phyloP scores from a whole-genome alignment of 2,888 invertebrate genomes.

The Mycogona germanica region DNA sequence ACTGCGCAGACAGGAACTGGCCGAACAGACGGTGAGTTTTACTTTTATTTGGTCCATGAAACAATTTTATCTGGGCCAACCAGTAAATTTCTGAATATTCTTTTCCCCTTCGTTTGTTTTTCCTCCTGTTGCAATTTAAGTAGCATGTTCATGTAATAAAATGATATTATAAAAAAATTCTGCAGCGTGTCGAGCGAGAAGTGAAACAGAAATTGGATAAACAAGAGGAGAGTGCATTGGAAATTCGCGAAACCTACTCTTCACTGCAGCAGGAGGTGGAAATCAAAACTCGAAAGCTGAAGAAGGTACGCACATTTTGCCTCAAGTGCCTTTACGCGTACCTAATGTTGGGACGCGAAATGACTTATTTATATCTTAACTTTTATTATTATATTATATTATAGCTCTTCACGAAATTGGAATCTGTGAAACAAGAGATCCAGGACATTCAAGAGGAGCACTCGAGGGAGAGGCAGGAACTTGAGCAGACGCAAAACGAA shows the following conservation, averaged over 20 bases:
- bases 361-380: slow-evolving; percentile 6
- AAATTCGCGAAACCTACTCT: slow-evolving; percentile 79
- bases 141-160: slow-evolving; percentile 3
- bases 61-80: neutral
- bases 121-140: neutral
- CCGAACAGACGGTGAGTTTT: slow-evolving; percentile 61
- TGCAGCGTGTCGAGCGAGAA: slow-evolving; percentile 53
- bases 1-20: slow-evolving; percentile 70
- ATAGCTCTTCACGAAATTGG: slow-evolving; percentile 63
- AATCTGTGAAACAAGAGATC: slow-evolving; percentile 60
- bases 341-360: too few species aligned
- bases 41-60: too few species aligned
- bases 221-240: slow-evolving; percentile 84
- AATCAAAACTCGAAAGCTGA: slow-evolving; percentile 83
- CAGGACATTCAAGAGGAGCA: slow-evolving; percentile 76
- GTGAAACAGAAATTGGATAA: slow-evolving; percentile 88
- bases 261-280: slow-evolving; percentile 94
- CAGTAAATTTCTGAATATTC: neutral
- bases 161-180: slow-evolving; percentile 12
- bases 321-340: too few species aligned
- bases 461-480: slow-evolving; percentile 77
- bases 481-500: slow-evolving; percentile 83
- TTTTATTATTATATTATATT: slow-evolving; percentile 19
- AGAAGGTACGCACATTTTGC: too few species aligned
- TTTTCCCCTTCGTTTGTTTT: slow-evolving; percentile 1